Conservation (phyloP, 2,113 vertebrate genomes). For the Oceanodroma tethys region DNA sequence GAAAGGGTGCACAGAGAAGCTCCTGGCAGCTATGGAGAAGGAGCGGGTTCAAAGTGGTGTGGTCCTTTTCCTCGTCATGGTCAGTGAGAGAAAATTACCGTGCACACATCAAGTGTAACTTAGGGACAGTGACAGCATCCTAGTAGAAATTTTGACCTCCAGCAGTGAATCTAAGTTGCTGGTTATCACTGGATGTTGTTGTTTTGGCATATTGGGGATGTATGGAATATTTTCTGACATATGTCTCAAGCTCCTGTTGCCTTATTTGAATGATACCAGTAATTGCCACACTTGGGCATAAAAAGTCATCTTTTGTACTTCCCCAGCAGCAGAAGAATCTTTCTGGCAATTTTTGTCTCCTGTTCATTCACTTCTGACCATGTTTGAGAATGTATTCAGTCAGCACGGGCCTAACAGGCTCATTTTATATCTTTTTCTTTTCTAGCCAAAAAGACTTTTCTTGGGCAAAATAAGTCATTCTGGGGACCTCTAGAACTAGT, state of each 20-base stretch:
- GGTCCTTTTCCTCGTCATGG: not conserved
- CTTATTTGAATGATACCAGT: not conserved
- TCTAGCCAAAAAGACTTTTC: conserved; percentile 95
- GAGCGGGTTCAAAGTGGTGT: not conserved
- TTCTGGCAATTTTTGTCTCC: not conserved
- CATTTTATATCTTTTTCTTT: not conserved
- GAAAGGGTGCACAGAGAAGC: not conserved
- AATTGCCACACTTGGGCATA: accelerated
- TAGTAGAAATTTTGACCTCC: not conserved
- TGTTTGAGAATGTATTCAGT: not conserved
- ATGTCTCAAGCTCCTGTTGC: not conserved
- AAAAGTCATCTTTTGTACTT: not conserved
- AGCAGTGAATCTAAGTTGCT: not conserved
- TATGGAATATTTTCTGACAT: not conserved
- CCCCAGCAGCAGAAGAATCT: not conserved
- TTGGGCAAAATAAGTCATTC: conserved; percentile 98
- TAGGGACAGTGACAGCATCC: not conserved
- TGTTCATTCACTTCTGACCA: not conserved
- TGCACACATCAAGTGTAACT: accelerated
- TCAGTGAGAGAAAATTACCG: not conserved
- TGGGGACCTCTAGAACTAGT: conserved; percentile 98
- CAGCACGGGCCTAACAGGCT: accelerated
- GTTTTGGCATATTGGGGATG: not conserved
- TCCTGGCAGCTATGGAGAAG: not conserved
- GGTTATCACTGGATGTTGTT: not conserved